phyloP scores from a whole-genome alignment of 2,888 invertebrate species.

The Tiphia femorata region DNA sequence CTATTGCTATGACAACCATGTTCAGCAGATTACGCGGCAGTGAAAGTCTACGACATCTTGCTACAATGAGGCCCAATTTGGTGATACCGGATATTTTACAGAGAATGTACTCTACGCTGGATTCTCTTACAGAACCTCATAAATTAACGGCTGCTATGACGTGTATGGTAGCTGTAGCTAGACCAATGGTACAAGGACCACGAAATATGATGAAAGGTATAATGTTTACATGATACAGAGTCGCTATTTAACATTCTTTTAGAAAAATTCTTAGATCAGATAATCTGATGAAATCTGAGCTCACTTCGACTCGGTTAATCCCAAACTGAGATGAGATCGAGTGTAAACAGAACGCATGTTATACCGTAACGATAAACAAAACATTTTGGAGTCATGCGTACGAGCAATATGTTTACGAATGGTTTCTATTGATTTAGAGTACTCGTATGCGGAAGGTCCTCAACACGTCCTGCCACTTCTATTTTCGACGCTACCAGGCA shows the following conservation, averaged over 20 bases:
- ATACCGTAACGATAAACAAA: too few relatives aligned
- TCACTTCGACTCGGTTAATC: neutral
- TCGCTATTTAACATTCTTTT: neutral
- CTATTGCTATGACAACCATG: conserved; percentile 82
- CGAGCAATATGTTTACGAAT: neutral
- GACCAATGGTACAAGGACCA: conserved; percentile 73
- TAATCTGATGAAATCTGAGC: too few relatives aligned
- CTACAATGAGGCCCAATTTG: conserved; percentile 83
- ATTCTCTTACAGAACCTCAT: conserved; percentile 91
- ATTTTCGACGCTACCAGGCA: conserved; percentile 85
- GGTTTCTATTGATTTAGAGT: conserved; percentile 61
- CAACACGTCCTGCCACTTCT: conserved; percentile 86
- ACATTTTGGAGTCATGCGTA: too few relatives aligned
- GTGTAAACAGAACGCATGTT: too few relatives aligned
- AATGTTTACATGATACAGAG: neutral
- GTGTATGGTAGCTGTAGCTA: conserved; percentile 78
- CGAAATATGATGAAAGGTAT: conserved; percentile 59
- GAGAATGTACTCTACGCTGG: conserved; percentile 82
- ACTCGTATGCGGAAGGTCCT: conserved; percentile 80
- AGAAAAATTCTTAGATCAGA: too few relatives aligned
- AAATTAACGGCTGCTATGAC: conserved; percentile 81
- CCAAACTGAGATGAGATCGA: too few relatives aligned
- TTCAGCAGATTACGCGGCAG: conserved; percentile 79
- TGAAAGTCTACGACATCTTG: conserved; percentile 81
- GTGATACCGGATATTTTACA: conserved; percentile 88